Evolutionary conservation across 2,888 invertebrate genomes (phyloP).

Genomic region (Caenorhabditis virilis): DNA sequence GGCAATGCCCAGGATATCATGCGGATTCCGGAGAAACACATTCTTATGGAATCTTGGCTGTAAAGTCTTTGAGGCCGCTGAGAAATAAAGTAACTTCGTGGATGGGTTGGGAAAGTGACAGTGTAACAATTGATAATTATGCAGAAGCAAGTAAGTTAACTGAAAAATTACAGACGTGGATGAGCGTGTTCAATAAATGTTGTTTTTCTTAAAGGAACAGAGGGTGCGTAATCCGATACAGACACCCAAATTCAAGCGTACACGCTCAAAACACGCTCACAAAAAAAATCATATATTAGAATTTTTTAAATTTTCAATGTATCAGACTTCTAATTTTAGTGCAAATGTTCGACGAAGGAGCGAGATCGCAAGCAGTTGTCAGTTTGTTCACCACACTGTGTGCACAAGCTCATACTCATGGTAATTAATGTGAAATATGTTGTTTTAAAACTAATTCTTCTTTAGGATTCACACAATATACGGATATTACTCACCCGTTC

Average conservation of each 20-base stretch:
- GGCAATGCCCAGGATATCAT: slow-evolving; percentile 67
- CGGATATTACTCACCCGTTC: slow-evolving; percentile 88
- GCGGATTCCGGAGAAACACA: slow-evolving; percentile 59
- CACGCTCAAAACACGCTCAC: too few species aligned
- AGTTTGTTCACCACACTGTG: slow-evolving; percentile 64
- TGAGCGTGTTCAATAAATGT: not conserved
- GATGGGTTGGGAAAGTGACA: slow-evolving; percentile 35
- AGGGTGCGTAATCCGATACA: too few species aligned
- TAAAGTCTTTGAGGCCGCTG: slow-evolving; percentile 56
- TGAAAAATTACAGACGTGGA: not conserved
- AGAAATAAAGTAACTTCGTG: slow-evolving; percentile 46
- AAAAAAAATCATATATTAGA: too few species aligned
- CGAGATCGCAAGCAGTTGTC: slow-evolving; percentile 53
- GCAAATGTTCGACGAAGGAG: slow-evolving; percentile 43
- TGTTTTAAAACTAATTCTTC: not conserved
- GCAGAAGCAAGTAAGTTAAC: slow-evolving; percentile 40
- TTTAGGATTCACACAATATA: slow-evolving; percentile 83
- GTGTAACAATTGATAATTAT: slow-evolving; percentile 10
- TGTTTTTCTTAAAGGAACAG: slow-evolving; percentile 6
- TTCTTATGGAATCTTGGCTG: slow-evolving; percentile 49
- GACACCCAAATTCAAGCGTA: too few species aligned
- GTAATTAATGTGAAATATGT: slow-evolving; percentile 16
- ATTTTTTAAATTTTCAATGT: too few species aligned
- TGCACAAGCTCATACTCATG: slow-evolving; percentile 66
- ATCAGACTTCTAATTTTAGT: too few species aligned